Evolutionary conservation across 2,888 invertebrate species (phyloP).

Genomic region (Pyrocoelia pectoralis): DNA sequence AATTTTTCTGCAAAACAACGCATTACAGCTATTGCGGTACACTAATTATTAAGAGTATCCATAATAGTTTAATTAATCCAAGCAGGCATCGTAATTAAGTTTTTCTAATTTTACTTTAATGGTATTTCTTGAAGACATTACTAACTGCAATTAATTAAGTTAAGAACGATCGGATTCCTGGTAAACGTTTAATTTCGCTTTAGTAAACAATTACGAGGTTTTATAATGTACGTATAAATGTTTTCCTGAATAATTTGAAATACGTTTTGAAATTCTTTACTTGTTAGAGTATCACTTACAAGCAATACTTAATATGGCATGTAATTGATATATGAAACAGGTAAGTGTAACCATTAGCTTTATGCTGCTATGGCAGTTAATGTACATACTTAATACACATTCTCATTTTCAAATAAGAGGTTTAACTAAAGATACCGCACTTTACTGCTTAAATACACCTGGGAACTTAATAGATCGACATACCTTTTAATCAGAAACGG

Average conservation of each 20-base stretch:
- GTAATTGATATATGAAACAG: conserved; percentile 48
- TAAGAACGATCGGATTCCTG: conserved; percentile 5
- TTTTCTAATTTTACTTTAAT: conserved; percentile 11
- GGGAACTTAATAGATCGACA: conserved; percentile 38
- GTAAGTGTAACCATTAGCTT: conserved; percentile 47
- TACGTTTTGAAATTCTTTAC: conserved; percentile 39
- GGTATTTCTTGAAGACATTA: conserved; percentile 6
- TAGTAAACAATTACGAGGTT: conserved; percentile 12
- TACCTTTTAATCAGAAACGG: conserved; percentile 34
- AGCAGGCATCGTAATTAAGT: background rate
- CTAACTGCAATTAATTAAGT: conserved; percentile 7
- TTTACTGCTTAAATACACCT: conserved; percentile 41
- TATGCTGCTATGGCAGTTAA: conserved; percentile 42
- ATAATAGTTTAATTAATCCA: background rate
- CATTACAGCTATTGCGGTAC: background rate
- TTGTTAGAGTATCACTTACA: conserved; percentile 37
- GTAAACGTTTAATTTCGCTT: conserved; percentile 10
- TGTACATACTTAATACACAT: conserved; percentile 45
- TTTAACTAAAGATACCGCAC: conserved; percentile 43
- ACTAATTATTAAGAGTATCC: background rate
- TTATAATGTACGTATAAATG: conserved; percentile 13
- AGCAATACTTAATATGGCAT: conserved; percentile 46
- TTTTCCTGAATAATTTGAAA: conserved; percentile 20
- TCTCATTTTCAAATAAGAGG: conserved; percentile 46
- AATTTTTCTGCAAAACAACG: no score